Conservation (phyloP, 1,140 invertebrate species). For the Mycetomoellerius zeteki region DNA sequence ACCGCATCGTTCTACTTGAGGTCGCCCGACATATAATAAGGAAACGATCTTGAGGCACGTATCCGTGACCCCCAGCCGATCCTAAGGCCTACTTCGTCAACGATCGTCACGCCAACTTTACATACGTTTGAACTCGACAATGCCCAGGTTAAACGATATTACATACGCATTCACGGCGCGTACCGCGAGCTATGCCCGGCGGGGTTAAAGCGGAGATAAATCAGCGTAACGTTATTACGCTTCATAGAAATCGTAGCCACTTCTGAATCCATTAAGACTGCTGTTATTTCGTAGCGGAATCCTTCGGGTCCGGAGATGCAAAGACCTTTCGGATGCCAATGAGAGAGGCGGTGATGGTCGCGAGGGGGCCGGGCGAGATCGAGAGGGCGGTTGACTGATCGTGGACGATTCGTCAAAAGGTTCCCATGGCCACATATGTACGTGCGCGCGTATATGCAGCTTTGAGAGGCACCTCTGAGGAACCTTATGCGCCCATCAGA, state of each 20-base stretch:
- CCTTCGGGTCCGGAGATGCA: conserved; percentile 64
- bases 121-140: conserved; percentile 81
- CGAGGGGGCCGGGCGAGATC: conserved; percentile 36
- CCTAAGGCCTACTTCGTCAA: conserved; percentile 68
- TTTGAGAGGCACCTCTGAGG: conserved; percentile 24
- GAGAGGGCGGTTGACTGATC: conserved; percentile 70
- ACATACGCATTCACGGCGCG: conserved; percentile 70
- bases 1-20: conserved; percentile 26
- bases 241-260: conserved; percentile 80
- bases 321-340: conserved; percentile 44
- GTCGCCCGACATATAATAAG: conserved; percentile 74
- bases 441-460: not conserved
- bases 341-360: conserved; percentile 10
- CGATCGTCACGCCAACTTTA: conserved; percentile 80
- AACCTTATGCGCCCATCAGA: conserved; percentile 18
- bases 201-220: conserved; percentile 79
- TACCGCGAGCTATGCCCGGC: conserved; percentile 60
- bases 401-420: conserved; percentile 71
- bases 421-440: conserved; percentile 49
- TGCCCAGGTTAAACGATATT: conserved; percentile 81
- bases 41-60: conserved; percentile 70
- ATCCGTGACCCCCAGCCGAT: conserved; percentile 67
- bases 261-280: conserved; percentile 79
- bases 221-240: conserved; percentile 79
- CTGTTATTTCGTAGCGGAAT: conserved; percentile 70